Base-by-base conservation (phyloP, 1,140 invertebrate species). In the Leptinotarsa texana region DNA sequence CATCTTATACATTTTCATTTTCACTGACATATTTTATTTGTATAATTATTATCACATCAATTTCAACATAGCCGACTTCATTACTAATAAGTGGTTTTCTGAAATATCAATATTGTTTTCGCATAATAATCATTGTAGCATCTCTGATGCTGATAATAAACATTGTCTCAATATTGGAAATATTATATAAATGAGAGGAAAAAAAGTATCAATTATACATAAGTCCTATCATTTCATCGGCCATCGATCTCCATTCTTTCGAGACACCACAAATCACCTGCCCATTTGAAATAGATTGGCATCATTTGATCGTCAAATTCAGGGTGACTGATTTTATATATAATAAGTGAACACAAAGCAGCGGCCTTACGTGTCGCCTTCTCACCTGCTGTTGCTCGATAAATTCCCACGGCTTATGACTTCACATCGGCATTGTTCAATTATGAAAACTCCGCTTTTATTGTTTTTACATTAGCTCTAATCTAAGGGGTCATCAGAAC, bases 341-440 rank as follows among this genome's bases (percentile, higher is more conserved):
- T 73, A 73, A 80, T 80, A 79, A 78, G 74, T 73, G 69, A 78
- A 69, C 77, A 77, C 78, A 80, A 80, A 75, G 74, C 77, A 77
- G 77, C 75, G 78, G 77, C 77, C 77, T 79, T 82, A 82, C 79
- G 79, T 82, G 81, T 82, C 81, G 78, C 79, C 76, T 65, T 51
- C 63, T 75, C 81, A 82, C 80, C 80, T 82, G 81, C 74, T 75
- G 17, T 73, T 69, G 81, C 72, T 82, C 81, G 80, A 82, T 82
- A 82, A 75, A 76, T 70, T 82, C 81, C 80, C 81, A 82, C 79
- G 81, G 75, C 79, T 81, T 81, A 81, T 82, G 80, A 80, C 81
- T 80, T 80, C 74, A 78, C 74, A 74, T 76, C 74, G 63, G 72
- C 57, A 61, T 51, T 65, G 71, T 73, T 73, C 61, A 73, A 62